Base-by-base conservation (phyloP, 1,140 invertebrate species). In the Rhagoletis pomonella region DNA sequence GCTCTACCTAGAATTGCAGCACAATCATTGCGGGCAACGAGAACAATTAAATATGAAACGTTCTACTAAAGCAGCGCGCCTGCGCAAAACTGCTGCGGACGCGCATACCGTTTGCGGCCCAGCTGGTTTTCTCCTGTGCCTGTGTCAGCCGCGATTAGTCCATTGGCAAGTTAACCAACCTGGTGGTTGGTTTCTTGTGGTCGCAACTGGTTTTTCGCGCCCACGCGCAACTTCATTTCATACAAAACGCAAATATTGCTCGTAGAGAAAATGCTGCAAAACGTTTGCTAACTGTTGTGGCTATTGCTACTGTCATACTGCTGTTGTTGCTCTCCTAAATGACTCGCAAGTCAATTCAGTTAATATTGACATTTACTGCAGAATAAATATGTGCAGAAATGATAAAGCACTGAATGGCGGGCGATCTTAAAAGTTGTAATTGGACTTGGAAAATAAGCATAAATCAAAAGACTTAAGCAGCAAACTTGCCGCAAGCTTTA, bases 161-260 rank as follows among this genome's bases (percentile, higher is more conserved):
- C 29, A 29, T 29, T 29, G 47, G 73, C 50, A 50, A 55, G 12
- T 14, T 55, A 10, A 2, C 17, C 44, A 55, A 81, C 73, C 47
- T 55, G 44, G 73, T 81, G 73, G 73, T 47, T 81, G 73, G 73
- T 55, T 81, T 19, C 7, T n/a, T 47, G 17, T 81, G 73, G 3
- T 1, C 73, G n/a, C 73, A 58, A 81, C 73, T 50, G 73, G 73
- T 58, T 81, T 29, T 81, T 81, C 17, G 73, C 73, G 50, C 73
- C 73, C 73, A 81, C 73, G 14, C 67, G 14, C 67, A 44, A 3
- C 17, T 73, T n/a, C 44, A 47, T 73, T 73, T 47, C 67, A n/a
- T 6, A n/a, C 12, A 5, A 47, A 73, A 42, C 17, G 14, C 39
- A 73, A 73, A 73, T 47, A 73, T 73, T 47, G 67, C 50, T 9